Percentiles rank a stretch among this genome's conserved stretches.
Evolutionary conservation across 2,797 vertebrate species (phyloP).

Genomic region (Coendou prehensilis): DNA sequence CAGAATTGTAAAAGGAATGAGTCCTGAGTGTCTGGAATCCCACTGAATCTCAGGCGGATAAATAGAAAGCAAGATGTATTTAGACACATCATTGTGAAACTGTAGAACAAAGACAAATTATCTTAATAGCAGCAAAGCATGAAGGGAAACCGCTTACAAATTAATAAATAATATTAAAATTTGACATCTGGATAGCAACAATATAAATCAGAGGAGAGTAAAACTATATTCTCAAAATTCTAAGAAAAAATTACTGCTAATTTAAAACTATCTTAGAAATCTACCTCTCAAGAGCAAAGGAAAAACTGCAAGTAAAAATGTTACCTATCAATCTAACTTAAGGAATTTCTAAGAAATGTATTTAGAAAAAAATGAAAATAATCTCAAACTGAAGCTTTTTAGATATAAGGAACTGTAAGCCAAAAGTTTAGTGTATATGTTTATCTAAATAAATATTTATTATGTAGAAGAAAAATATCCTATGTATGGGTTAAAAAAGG

Average conservation of each 20-base stretch:
- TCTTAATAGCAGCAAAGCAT: not conserved
- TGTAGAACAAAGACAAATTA: not conserved
- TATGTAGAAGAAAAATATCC: not conserved
- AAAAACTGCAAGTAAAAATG: not conserved
- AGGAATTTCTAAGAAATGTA: not conserved
- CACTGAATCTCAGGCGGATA: not conserved
- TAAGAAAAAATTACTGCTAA: constrained; percentile 1
- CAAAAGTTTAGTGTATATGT: not conserved
- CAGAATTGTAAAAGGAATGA: not conserved
- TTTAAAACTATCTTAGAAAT: not conserved
- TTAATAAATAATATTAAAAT: constrained; percentile 12
- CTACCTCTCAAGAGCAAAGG: not conserved
- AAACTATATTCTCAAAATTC: constrained; percentile 12
- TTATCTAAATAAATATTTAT: constrained; percentile 34
- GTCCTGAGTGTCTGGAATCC: not conserved
- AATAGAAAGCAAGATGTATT: constrained; percentile 20
- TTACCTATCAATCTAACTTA: not conserved
- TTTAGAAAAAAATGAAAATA: not conserved
- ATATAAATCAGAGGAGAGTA: not conserved
- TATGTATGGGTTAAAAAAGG: constrained; percentile 9
- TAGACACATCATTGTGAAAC: not conserved
- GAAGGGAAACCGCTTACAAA: not conserved
- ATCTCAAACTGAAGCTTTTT: not conserved
- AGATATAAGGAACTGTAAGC: not conserved
- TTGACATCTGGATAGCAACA: not conserved